Percentiles rank a stretch among this genome's conserved stretches.
These are phyloP conservation scores for Rhopalosiphum padi DNA, from an alignment of 1,140 invertebrate genomes.

Conservation along the genomic window DNA sequence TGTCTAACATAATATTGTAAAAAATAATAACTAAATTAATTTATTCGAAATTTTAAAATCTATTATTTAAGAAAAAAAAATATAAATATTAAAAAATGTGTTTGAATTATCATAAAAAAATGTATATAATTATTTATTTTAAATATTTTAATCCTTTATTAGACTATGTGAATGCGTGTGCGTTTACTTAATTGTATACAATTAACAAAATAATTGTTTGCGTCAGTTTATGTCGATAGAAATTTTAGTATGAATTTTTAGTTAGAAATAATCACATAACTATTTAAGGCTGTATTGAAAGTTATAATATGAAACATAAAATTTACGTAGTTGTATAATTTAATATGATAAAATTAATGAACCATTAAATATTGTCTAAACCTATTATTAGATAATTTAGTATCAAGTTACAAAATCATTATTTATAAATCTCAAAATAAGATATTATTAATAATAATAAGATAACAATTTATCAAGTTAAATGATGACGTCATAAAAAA, in stretches of 20 bases:
- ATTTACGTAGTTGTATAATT: neutral
- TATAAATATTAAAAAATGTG: too few relatives aligned
- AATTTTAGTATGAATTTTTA: too few relatives aligned
- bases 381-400: neutral
- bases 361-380: neutral
- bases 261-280: neutral
- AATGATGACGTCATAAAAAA: neutral
- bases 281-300: neutral
- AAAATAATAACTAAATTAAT: neutral
- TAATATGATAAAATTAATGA: neutral
- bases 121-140: too few relatives aligned
- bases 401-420: neutral
- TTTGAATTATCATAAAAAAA: too few relatives aligned
- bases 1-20: neutral
- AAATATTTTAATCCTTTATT: too few relatives aligned
- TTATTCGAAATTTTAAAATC: neutral
- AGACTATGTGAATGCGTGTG: neutral
- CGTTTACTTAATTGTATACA: neutral
- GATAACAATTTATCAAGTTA: neutral
- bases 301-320: neutral
- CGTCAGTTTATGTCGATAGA: neutral
- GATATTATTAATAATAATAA: constrained; percentile 4
- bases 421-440: neutral
- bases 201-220: neutral
- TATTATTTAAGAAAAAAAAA: too few relatives aligned